Conservation (phyloP, 2,888 invertebrate genomes). For the Antheraea yamamai region DNA sequence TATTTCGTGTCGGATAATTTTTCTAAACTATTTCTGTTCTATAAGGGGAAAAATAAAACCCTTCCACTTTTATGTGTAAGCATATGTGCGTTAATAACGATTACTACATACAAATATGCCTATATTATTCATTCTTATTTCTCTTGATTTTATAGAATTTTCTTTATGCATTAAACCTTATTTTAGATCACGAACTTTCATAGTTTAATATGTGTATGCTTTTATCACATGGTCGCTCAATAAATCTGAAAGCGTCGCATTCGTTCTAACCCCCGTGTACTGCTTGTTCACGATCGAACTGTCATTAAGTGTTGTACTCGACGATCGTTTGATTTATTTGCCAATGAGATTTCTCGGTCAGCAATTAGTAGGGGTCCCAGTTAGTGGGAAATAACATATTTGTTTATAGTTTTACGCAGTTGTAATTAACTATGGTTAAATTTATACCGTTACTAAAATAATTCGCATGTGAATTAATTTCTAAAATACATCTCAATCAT, state of each 20-base stretch:
- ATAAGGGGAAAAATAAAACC: too few relatives aligned
- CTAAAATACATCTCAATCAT: too few relatives aligned
- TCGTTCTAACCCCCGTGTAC: conserved; percentile 14
- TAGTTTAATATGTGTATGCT: too few relatives aligned
- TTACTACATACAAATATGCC: too few relatives aligned
- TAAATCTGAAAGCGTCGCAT: background rate
- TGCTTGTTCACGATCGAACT: conserved; percentile 68
- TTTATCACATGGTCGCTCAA: background rate
- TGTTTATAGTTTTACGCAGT: conserved; percentile 48
- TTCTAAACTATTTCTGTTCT: too few relatives aligned
- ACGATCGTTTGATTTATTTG: conserved; percentile 70
- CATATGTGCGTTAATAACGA: too few relatives aligned
- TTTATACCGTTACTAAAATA: background rate
- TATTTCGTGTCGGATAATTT: too few relatives aligned
- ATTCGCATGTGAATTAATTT: background rate
- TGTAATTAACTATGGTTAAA: background rate
- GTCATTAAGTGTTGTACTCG: conserved; percentile 68
- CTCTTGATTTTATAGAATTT: too few relatives aligned
- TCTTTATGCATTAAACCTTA: too few relatives aligned
- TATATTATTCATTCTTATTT: too few relatives aligned
- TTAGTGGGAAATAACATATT: conserved; percentile 51
- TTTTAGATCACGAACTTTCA: too few relatives aligned
- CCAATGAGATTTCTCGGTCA: conserved; percentile 63
- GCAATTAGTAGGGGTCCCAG: conserved; percentile 46
- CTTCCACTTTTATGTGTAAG: too few relatives aligned